These are phyloP conservation scores for Torymus tubicola DNA, from an alignment of 2,888 invertebrate species.

Conservation along the genomic window DNA sequence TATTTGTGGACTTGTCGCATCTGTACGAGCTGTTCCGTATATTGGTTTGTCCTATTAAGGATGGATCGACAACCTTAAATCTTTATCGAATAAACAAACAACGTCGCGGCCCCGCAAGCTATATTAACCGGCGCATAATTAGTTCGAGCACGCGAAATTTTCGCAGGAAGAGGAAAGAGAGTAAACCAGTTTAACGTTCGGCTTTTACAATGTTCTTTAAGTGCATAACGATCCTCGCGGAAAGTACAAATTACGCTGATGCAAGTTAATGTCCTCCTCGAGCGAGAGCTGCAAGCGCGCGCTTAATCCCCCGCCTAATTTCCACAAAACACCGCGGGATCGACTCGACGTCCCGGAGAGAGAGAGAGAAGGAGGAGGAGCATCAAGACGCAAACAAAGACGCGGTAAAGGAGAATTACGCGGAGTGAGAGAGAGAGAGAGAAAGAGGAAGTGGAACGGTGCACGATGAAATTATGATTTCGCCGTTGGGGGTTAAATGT, in stretches of 20 bases:
- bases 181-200: slow-evolving; percentile 39
- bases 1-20: no score
- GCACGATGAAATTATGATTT: slow-evolving; percentile 33
- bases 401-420: slow-evolving; percentile 32
- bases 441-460: not conserved
- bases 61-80: no score
- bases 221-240: slow-evolving; percentile 38
- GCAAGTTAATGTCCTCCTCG: slow-evolving; percentile 53
- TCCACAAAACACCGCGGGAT: slow-evolving; percentile 47
- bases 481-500: not conserved
- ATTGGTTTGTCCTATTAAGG: no score
- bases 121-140: no score
- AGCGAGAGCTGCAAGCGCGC: not conserved
- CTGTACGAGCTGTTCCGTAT: no score
- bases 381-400: slow-evolving; percentile 42
- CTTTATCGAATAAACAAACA: no score
- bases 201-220: slow-evolving; percentile 48
- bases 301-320: slow-evolving; percentile 47
- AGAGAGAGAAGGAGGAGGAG: not conserved
- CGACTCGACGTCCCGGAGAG: slow-evolving; percentile 1
- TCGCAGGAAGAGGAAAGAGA: not conserved
- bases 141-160: not conserved
- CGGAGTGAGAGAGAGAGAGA: not conserved
- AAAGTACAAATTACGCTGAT: slow-evolving; percentile 52
- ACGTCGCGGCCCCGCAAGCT: no score